Evolutionary conservation across 2,888 invertebrate genomes (phyloP).

Genomic region (Scaptomyza parva): DNA sequence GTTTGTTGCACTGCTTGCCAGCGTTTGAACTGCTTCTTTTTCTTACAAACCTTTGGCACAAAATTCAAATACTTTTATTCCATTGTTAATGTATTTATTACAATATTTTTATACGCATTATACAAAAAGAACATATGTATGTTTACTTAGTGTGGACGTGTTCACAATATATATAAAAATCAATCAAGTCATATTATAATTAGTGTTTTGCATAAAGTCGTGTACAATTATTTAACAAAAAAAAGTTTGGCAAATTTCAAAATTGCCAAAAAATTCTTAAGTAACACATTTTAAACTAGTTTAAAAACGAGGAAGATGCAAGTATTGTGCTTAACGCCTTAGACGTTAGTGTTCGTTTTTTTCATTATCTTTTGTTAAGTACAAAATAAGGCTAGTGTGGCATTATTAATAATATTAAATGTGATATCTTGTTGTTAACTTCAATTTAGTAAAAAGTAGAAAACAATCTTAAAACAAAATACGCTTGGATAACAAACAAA

Average conservation of each 20-base stretch:
- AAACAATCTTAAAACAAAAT: constrained; percentile 26
- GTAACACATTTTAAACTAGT: constrained; percentile 61
- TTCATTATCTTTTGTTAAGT: constrained; percentile 64
- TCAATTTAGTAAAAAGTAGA: constrained; percentile 22
- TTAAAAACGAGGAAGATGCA: constrained; percentile 60
- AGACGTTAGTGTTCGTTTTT: constrained; percentile 41
- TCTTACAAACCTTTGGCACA: too few relatives aligned
- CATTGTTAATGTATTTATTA: constrained; percentile 63
- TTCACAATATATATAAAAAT: constrained; percentile 42
- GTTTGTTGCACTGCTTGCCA: constrained; percentile 11
- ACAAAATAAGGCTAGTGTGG: constrained; percentile 70
- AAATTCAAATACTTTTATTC: too few relatives aligned
- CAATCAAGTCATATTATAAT: constrained; percentile 38
- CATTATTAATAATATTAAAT: constrained; percentile 18
- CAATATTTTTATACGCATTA: constrained; percentile 58
- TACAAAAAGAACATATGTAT: constrained; percentile 60
- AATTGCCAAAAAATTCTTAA: constrained; percentile 43
- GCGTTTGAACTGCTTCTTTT: neutral
- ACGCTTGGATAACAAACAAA: constrained; percentile 37
- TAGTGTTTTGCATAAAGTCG: constrained; percentile 39
- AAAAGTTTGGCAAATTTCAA: constrained; percentile 38
- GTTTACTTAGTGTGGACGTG: constrained; percentile 69
- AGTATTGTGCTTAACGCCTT: constrained; percentile 69
- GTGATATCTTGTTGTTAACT: constrained; percentile 15
- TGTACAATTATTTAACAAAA: constrained; percentile 72